Evolutionary conservation across 2,113 vertebrate species (phyloP).

Genomic region (Clarias magur): DNA sequence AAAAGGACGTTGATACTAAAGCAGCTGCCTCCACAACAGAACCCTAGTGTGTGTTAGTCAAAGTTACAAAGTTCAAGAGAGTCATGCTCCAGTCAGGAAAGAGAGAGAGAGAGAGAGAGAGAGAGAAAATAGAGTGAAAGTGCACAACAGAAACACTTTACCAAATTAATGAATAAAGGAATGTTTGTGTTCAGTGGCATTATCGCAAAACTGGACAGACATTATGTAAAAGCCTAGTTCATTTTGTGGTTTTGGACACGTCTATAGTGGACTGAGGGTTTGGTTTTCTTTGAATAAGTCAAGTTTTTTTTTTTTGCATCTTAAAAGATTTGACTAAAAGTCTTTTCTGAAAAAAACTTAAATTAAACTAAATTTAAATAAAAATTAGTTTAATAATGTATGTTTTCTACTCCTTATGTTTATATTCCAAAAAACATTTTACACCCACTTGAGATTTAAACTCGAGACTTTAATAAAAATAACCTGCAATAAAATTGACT

Average conservation of each 20-base stretch:
- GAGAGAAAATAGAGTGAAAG: neutral
- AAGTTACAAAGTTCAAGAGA: slow-evolving; percentile 10
- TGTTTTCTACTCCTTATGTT: neutral
- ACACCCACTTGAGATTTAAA: neutral
- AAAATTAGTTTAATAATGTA: neutral
- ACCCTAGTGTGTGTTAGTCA: slow-evolving; percentile 2
- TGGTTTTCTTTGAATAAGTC: neutral
- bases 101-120: neutral
- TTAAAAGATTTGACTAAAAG: neutral
- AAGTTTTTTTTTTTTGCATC: neutral
- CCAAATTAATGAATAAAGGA: neutral
- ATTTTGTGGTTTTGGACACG: neutral
- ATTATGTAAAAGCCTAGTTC: neutral
- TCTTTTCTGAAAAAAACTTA: neutral
- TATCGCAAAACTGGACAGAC: neutral
- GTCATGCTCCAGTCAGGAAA: slow-evolving; percentile 47
- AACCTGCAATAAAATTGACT: neutral
- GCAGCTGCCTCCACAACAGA: neutral
- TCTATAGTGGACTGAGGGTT: neutral
- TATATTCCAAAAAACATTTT: neutral
- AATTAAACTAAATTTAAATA: no score
- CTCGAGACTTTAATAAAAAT: no score
- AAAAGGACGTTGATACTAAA: neutral
- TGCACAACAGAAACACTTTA: neutral
- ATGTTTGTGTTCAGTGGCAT: neutral